Base-by-base conservation (phyloP, 2,797 vertebrate species). In the Brotula barbata region DNA sequence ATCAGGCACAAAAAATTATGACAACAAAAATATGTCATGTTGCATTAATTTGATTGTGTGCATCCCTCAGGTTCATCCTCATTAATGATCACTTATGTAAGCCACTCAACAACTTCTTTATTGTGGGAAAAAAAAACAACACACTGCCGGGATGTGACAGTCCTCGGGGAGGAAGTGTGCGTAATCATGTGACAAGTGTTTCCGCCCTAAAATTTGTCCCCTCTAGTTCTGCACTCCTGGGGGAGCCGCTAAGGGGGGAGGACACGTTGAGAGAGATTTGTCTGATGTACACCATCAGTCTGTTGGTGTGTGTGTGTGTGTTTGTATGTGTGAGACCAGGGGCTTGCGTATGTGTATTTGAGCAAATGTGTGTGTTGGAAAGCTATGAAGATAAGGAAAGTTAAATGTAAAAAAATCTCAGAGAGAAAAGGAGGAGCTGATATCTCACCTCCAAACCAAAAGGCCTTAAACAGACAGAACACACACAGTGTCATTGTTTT, bases 21-120 rank as follows among this genome's bases (percentile, higher is more conserved):
- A n/a, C n/a, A n/a, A n/a, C 76, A 87, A 79, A 77, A 86, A 81
- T 7, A 89, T 81, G 87, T 88, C 88, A 89, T 37, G 56, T 75
- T 54, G 59, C 54, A 85, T 90, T 87, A 86, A 40, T 82, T 49
- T 77, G 57, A 78, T 44, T 69, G 55, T 74, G 71, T 33, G 7
- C 14, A 50, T 63, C 63, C 73, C 58, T 7, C 52, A 77, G 71
- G 63, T 67, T 66, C 54, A 47, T 82, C 64, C 71, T 89, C 84
- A 82, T 89, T 88, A 89, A 83, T 64, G 41, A 83, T 44, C 81
- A 70, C 77, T 87, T 83, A 83, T 58, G 65, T 72, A 77, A 80
- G 80, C 68, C 72, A 60, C 59, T 77, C 73, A 75, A 69, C 69
- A 72, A 62, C 77, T 80, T 73, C 68, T 60, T 69, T 76, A 63